Base-by-base conservation (phyloP, 2,797 vertebrate species). In the Gypaetus barbatus region DNA sequence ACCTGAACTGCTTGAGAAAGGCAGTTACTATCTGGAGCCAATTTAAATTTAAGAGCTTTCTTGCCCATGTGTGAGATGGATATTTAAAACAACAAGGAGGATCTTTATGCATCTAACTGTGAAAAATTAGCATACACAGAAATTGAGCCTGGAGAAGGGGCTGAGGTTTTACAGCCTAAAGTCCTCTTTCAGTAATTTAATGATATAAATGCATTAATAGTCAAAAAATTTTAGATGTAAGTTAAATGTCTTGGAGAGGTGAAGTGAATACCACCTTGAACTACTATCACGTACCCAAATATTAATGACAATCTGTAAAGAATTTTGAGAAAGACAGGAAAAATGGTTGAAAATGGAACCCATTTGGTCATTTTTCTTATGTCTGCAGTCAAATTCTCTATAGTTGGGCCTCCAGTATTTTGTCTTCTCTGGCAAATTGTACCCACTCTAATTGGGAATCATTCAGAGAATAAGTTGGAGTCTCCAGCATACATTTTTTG, bases 331-430 rank as follows among this genome's bases (percentile, higher is more conserved):
- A 75, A 81, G 16, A 46, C 11, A 49, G 7, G 4, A 7, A 57
- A 79, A 73, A 90, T 2, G 1, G 31, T 9, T 43, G 24, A 82
- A 90, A 66, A 43, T 66, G 0, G 18, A 49, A 57, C 2, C 0
- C 6, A 14, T 31, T 15, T 69, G 2, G 4, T 48, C 1, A 9
- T 43, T 51, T 76, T 66, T 60, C 33, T 56, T 41, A 51, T 24
- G 5, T 30, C 18, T 70, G 6, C 5, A 46, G 7, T 81, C 7
- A 61, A 70, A 70, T 80, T 83, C 10, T 63, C 51, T 74, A 31
- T 33, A 52, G 13, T 11, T 63, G 6, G 3, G 18, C 17, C 2
- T 65, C 27, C 24, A 35, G 5, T 80, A 21, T 46, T n/a, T 33
- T 9, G 2, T 35, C 24, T 30, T 71, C 41, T 74, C 43, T 58